Base-by-base conservation (phyloP, 1,140 invertebrate genomes). In the Zaprionus davidi region DNA sequence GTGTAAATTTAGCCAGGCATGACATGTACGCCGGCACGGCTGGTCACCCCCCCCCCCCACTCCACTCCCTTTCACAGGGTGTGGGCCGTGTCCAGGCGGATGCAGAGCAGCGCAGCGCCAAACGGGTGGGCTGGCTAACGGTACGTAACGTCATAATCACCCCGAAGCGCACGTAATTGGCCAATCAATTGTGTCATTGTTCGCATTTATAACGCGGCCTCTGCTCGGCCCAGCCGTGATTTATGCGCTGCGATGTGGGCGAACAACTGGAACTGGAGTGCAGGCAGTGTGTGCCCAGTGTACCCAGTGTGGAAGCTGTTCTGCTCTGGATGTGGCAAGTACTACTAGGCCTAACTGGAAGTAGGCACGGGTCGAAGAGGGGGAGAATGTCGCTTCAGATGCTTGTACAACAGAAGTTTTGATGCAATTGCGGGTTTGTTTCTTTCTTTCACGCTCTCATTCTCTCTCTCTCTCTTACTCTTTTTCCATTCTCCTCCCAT, bases 181-280 rank as follows among this genome's bases (percentile, higher is more conserved):
- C 91, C 91, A 92, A 92, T 92, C 90, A 92, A 91, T 92, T 92
- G 82, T 90, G 82, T 84, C 91, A 92, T 90, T 92, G 91, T 92
- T 92, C 87, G 81, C 90, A 92, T 92, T 92, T 92, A 92, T 92
- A 90, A 92, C 90, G 81, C 86, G 85, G 77, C 73, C 85, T 76
- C 67, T 41, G 65, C 65, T 88, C 53, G 71, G 69, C 26, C 60
- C 58, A 1, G 67, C 75, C 58, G 85, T 90, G 83, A 88, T 88
- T 88, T 88, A 88, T 87, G 75, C 60, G 58, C 51, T 38, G n/a
- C 49, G 74, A 34, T 68, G 72, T 51, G 55, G 24, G 46, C 9
- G 56, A 49, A 56, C 31, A 34, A 46, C 36, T 36, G 57, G 44
- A 34, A 11, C 15, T 36, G 59, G 38, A 51, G 46, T 51, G 22